phyloP scores from a whole-genome alignment of 2,888 invertebrate genomes.

The Pandemis cinnamomeana region DNA sequence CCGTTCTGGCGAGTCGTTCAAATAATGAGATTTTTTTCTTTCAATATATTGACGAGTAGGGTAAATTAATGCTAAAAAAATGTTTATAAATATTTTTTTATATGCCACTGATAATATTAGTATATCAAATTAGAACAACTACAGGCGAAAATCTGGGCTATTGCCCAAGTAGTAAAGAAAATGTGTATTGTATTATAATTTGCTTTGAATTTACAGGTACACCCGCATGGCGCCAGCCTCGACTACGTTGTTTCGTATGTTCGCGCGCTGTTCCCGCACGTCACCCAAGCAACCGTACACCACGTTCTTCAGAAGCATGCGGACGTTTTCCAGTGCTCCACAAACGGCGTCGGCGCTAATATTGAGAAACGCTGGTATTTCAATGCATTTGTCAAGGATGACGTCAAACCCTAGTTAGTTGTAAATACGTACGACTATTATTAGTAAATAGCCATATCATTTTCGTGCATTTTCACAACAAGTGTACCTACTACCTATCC shows the following conservation, averaged over 20 bases:
- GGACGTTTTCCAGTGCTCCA: constrained; percentile 91
- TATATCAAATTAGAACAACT: too few species aligned
- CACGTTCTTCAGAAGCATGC: constrained; percentile 90
- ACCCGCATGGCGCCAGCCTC: constrained; percentile 95
- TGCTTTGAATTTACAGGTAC: constrained; percentile 84
- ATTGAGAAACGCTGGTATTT: constrained; percentile 95
- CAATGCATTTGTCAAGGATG: constrained; percentile 85
- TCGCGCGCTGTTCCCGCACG: constrained; percentile 89
- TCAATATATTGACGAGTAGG: too few species aligned
- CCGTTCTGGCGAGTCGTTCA: too few species aligned
- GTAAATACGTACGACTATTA: neutral
- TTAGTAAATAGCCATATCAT: neutral
- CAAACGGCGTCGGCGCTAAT: constrained; percentile 93
- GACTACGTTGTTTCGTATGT: constrained; percentile 97
- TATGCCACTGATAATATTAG: too few species aligned
- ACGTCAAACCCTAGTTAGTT: constrained; percentile 33
- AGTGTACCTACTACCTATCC: neutral
- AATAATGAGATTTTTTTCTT: too few species aligned
- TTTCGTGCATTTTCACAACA: neutral
- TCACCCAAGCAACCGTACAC: constrained; percentile 91
- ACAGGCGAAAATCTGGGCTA: too few species aligned
- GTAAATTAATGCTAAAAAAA: too few species aligned
- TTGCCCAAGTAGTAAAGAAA: too few species aligned
- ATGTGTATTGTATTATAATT: neutral
- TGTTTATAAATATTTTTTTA: too few species aligned